Conservation (phyloP, 2,113 vertebrate genomes). For the Potamarius usumacintae region DNA sequence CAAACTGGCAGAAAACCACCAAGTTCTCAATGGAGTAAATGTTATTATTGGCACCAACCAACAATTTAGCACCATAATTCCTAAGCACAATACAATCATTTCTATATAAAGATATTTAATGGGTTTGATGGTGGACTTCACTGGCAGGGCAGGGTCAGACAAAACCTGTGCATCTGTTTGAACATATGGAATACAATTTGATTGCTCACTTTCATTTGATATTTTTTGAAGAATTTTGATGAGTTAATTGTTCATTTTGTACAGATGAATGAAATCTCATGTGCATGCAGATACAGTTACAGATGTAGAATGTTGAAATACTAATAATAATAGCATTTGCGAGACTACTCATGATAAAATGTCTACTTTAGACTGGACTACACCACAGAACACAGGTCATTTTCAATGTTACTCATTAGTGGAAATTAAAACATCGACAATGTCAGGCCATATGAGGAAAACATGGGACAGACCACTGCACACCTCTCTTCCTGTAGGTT, state of each 20-base stretch:
- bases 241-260: neutral
- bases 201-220: neutral
- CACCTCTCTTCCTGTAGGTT: neutral
- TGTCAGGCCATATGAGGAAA: neutral
- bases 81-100: neutral
- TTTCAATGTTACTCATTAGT: neutral
- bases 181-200: neutral
- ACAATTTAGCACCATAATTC: neutral
- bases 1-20: neutral
- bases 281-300: neutral
- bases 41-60: neutral
- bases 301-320: neutral
- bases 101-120: neutral
- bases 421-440: neutral
- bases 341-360: neutral
- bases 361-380: neutral
- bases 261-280: neutral
- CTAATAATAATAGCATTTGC: neutral
- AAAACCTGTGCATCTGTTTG: neutral
- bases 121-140: neutral
- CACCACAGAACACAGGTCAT: conserved; percentile 4
- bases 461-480: neutral
- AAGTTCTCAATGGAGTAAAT: neutral
- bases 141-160: neutral
- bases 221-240: neutral